phyloP scores from a whole-genome alignment of 2,888 invertebrate genomes.

The Orgyia antiqua region DNA sequence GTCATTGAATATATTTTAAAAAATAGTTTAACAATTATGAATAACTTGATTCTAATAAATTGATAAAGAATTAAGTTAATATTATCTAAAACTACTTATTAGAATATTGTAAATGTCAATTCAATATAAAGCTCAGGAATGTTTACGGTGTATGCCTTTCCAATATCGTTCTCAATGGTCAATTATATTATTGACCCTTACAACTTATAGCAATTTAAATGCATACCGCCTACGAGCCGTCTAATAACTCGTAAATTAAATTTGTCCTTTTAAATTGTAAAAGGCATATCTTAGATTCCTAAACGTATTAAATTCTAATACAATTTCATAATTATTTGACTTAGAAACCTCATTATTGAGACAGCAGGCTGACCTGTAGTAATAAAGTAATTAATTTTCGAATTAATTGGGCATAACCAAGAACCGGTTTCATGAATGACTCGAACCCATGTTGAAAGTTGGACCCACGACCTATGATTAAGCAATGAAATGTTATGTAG shows the following conservation, averaged over 20 bases:
- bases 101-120: too few relatives aligned
- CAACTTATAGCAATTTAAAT: constrained; percentile 21
- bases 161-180: constrained; percentile 44
- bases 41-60: too few relatives aligned
- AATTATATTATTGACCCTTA: constrained; percentile 30
- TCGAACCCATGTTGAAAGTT: constrained; percentile 61
- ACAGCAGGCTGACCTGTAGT: constrained; percentile 43
- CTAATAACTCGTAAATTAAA: constrained; percentile 1
- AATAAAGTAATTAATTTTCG: too few relatives aligned
- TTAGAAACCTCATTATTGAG: constrained; percentile 50
- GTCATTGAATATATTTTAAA: too few relatives aligned
- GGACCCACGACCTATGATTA: constrained; percentile 61
- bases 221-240: constrained; percentile 17
- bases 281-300: background rate
- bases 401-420: constrained; percentile 59
- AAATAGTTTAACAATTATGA: too few relatives aligned
- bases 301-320: background rate
- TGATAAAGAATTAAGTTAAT: too few relatives aligned
- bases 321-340: constrained; percentile 49
- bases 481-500: constrained; percentile 56
- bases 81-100: too few relatives aligned
- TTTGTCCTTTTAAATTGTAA: background rate
- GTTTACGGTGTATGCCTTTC: constrained; percentile 50
- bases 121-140: constrained; percentile 27
- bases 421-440: constrained; percentile 58